Base-by-base conservation (phyloP, 2,797 vertebrate species). In the Lophius americanus region DNA sequence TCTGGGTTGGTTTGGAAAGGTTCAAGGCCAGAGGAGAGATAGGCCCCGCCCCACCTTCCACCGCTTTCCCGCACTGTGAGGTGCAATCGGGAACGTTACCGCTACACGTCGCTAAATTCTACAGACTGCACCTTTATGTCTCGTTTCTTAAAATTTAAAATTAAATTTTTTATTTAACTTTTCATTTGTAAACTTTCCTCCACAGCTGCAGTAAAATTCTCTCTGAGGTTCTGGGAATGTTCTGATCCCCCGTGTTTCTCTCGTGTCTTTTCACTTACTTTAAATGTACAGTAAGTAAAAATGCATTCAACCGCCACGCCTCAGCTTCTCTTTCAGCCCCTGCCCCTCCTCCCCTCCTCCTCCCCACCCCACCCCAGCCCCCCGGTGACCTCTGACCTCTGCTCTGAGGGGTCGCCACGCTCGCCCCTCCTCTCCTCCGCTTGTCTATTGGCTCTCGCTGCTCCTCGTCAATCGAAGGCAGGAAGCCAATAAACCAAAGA, bases 241-340 rank as follows among this genome's bases (percentile, higher is more conserved):
- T 23, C 23, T 23, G 23, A 23, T 23, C 23, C 2, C 23, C 23
- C 23, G 23, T 2, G 23, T 23, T 23, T 23, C 1, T 23, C 23
- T 23, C 23, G 23, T 23, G 33, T 46, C 23, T n/a, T 51, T 51
- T 36, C 44, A 12, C 51, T 46, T 68, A 36, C 64, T 65, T 89
- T 84, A 92, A 93, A 92, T 95, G 90, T 82, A 72, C 58, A 67
- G 78, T 95, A 95, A 96, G 96, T 98, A 98, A 98, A 98, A 98
- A 98, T 99, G 96, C 97, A 98, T 98, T 99, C 97, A 96, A 95
- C 92, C 91, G 92, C 93, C 92, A 90, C 94, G 92, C 92, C 94
- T 93, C 93, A 94, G 94, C 94, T 94, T 81, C 64, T 78, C 53
- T 66, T 72, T 85, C 69, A 83, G 75, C 81, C 9, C 91, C 93